phyloP scores from a whole-genome alignment of 2,888 invertebrate species.

The Steinernema carpocapsae region DNA sequence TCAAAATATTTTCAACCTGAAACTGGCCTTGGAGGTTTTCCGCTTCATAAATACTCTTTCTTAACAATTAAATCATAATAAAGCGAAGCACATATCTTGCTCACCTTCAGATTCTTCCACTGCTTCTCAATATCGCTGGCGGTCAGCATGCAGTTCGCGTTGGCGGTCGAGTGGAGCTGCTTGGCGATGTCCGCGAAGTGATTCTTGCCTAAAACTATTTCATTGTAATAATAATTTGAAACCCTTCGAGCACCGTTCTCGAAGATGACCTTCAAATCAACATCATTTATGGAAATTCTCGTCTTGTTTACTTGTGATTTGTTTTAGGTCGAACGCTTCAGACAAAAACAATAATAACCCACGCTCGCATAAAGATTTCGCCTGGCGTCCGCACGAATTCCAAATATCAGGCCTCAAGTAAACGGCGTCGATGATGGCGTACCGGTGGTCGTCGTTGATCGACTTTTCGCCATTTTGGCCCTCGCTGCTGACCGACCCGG shows the following conservation, averaged over 20 bases:
- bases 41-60: too few species aligned
- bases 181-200: conserved; percentile 27
- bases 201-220: too few species aligned
- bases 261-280: too few species aligned
- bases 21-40: too few species aligned
- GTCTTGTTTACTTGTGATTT: too few species aligned
- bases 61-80: too few species aligned
- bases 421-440: conserved; percentile 43
- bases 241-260: too few species aligned
- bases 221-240: too few species aligned
- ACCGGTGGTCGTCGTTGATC: conserved; percentile 42
- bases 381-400: conserved; percentile 30
- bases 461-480: conserved; percentile 11
- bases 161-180: not conserved
- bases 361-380: conserved; percentile 27
- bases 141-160: conserved; percentile 22
- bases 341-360: too few species aligned
- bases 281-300: too few species aligned
- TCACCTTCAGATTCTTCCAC: conserved; percentile 48
- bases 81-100: not conserved
- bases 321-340: too few species aligned
- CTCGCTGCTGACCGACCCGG: conserved; percentile 22
- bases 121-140: conserved; percentile 43
- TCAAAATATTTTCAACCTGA: too few species aligned
- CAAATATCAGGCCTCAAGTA: conserved; percentile 40